These are phyloP conservation scores for Drosophila trapezifrons DNA, from an alignment of 1,140 invertebrate species.

Conservation along the genomic window DNA sequence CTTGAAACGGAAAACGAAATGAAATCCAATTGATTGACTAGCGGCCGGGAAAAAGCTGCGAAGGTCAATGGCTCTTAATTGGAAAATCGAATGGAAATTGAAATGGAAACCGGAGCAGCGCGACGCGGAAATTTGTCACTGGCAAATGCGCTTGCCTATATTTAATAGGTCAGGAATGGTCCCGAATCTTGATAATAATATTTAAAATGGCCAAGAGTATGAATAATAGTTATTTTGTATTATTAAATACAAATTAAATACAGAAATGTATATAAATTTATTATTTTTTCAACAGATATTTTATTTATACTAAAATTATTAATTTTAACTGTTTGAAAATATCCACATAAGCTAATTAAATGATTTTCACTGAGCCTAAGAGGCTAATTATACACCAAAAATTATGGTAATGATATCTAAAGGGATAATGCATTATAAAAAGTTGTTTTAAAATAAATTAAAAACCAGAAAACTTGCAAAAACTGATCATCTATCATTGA, in stretches of 20 bases:
- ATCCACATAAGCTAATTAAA: too few relatives aligned
- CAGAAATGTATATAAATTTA: too few relatives aligned
- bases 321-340: too few relatives aligned
- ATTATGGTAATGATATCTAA: too few relatives aligned
- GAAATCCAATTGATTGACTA: conserved; percentile 58
- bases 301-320: too few relatives aligned
- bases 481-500: too few relatives aligned
- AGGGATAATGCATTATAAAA: too few relatives aligned
- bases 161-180: not conserved
- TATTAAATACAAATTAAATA: not conserved
- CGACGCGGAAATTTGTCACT: not conserved
- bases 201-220: not conserved
- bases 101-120: conserved; percentile 18
- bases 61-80: conserved; percentile 73
- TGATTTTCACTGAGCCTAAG: too few relatives aligned
- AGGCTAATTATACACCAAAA: too few relatives aligned
- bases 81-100: conserved; percentile 20
- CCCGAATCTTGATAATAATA: not conserved
- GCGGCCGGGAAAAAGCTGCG: conserved; percentile 9
- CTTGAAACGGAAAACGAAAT: conserved; percentile 62
- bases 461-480: too few relatives aligned
- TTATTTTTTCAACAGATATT: too few relatives aligned
- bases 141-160: not conserved
- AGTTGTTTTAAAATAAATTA: too few relatives aligned
- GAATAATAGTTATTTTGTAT: not conserved